Percentiles rank a stretch among this genome's conserved stretches.
phyloP scores from a whole-genome alignment of 2,797 vertebrate genomes.

The Acomys russatus region DNA sequence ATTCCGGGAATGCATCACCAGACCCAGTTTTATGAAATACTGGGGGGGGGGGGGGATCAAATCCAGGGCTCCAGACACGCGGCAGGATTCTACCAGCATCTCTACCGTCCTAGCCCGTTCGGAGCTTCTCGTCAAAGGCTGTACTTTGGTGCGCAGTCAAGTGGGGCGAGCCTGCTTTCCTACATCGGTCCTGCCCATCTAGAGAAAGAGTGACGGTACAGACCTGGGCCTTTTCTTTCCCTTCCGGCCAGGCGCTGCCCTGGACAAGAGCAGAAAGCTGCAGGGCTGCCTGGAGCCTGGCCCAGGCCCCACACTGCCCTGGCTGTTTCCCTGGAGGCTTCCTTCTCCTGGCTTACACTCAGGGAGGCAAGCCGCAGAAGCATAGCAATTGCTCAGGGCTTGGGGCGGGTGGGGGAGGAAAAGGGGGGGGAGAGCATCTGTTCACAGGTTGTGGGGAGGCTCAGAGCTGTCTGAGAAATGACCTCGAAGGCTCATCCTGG shows the following conservation, averaged over 20 bases:
- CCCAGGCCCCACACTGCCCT: neutral
- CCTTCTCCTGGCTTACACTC: neutral
- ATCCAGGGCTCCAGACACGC: neutral
- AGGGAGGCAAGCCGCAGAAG: neutral
- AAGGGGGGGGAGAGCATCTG: slow-evolving; percentile 72
- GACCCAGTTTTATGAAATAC: neutral
- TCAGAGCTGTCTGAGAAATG: slow-evolving; percentile 77
- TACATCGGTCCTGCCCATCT: neutral
- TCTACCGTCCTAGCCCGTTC: neutral
- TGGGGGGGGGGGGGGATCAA: neutral
- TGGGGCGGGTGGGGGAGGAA: slow-evolving; percentile 45
- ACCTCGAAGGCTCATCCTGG: slow-evolving; percentile 78
- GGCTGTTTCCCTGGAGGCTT: neutral
- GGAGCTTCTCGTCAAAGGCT: neutral
- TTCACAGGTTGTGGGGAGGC: slow-evolving; percentile 74
- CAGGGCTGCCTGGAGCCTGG: neutral
- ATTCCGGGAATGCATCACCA: neutral
- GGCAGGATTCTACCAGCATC: neutral
- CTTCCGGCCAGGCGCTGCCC: neutral
- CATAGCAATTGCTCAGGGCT: slow-evolving; percentile 51
- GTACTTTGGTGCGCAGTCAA: neutral
- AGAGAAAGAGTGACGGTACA: neutral
- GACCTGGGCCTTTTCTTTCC: neutral
- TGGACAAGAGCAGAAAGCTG: neutral
- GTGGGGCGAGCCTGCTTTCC: neutral